Evolutionary conservation across 1,140 invertebrate genomes (phyloP), one percentile per base, ranked within the genome.

Genomic region (Tribolium castaneum): DNA sequence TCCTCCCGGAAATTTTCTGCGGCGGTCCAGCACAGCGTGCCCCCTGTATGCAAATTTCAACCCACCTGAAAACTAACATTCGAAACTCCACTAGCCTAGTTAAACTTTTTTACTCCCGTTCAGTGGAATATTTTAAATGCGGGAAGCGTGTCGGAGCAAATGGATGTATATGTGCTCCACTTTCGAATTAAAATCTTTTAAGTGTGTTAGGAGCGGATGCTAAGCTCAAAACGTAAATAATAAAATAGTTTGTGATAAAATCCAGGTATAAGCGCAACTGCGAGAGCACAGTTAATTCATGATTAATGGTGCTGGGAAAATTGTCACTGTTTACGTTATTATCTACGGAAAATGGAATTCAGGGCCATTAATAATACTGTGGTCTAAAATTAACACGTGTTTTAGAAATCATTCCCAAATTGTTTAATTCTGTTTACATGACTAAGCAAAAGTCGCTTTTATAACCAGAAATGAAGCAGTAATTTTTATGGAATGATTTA

Each of bases 41-140:
- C 14, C 51, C n/a, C 12, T n/a, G n/a, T 35, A 66, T 66, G 59
- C 59, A 66, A 66, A 66, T 66, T 35, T 22, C 54, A 22, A 59
- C 54, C 59, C 59, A 35, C 59, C 59, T 66, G 59, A 66, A 35
- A 66, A 34, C 59, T 66, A 35, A 66, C 54, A 25, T n/a, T 35
- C 59, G 59, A 66, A 66, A 35, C 25, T 1, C 30, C 13, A 52
- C 16, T 25, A 22, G 19, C 54, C 54, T 10, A 59, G 54, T 59
- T 59, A 59, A 30, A n/a, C 2, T 19, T 25, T 59, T 59, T 59
- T 14, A 16, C 19, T 54, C 19, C 12, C 1, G 12, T 5, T 12
- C n/a, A n/a, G 25, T 22, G 12, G 25, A 35, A 22, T n/a, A 35
- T 34, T 66, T 66, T 35, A 66, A 66, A 66, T 66, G 30, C 59